Base-by-base conservation (phyloP, 2,113 vertebrate genomes). In the Callorhinus ursinus region DNA sequence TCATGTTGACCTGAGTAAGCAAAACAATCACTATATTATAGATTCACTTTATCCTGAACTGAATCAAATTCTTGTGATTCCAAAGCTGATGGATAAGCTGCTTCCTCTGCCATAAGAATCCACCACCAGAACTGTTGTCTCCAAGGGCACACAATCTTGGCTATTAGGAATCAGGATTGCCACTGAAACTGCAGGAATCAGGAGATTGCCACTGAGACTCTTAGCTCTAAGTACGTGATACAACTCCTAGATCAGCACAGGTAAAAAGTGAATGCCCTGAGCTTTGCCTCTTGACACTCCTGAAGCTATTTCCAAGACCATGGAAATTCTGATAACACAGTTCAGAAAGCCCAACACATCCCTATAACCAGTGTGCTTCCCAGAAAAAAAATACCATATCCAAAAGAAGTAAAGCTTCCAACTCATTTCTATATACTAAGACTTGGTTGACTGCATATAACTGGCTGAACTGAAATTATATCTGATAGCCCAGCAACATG, bases 361-460 rank as follows among this genome's bases (percentile, higher is more conserved):
- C 77, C 55, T 85, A 36, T 24, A 67, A 87, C 28, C 53, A 49
- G 36, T 51, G 71, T 77, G 28, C 4, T 61, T 83, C 33, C 16
- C 55, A 77, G 79, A 72, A 33, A 87, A 85, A 53, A 90, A 55
- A 77, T 11, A 65, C 24, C 31, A 86, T 51, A 84, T 81, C 4
- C 15, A 93, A 84, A 94, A 76, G 51, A 96, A 96, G n/a, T 91
- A 88, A 82, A 69, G 59, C 55, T 72, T 96, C 36, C 31, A 85
- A 71, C 51, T 65, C 13, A 72, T 63, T 93, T 96, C 22, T 51
- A 67, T 28, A 79, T 92, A 82, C 9, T 0, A 84, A 93, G 69
- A 89, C 55, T 91, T 72, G 57, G n/a, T 42, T 80, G 79, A 57
- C 15, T 69, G 33, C 11, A 80, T 57, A 33, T 84, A 63, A 86